Conservation (phyloP, 2,113 vertebrate genomes). For the Grallaria varia region DNA sequence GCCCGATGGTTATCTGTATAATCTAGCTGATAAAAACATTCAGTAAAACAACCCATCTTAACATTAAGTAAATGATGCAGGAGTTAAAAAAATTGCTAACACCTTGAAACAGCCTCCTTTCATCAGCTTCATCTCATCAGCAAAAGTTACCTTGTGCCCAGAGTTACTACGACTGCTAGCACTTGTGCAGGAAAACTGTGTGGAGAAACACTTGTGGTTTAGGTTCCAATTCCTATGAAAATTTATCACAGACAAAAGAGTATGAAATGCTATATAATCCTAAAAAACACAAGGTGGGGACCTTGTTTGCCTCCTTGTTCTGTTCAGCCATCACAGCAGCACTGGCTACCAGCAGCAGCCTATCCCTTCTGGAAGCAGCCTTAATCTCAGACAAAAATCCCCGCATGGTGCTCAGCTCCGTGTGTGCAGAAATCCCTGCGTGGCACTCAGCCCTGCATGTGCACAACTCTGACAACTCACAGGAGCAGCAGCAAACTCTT, state of each 20-base stretch:
- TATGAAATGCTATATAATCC: not conserved
- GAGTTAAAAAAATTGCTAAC: not conserved
- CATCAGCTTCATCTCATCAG: not conserved
- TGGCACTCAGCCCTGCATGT: not conserved
- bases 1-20: not conserved
- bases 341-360: not conserved
- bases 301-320: not conserved
- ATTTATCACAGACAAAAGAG: not conserved
- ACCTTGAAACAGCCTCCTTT: not conserved
- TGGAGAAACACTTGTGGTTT: not conserved
- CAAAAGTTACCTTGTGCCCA: not conserved
- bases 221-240: not conserved
- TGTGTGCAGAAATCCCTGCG: not conserved
- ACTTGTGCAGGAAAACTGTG: not conserved
- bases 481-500: constrained; percentile 38
- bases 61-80: not conserved
- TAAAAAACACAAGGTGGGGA: not conserved
- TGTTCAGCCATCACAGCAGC: not conserved
- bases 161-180: not conserved
- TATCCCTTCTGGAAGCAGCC: not conserved
- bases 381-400: not conserved
- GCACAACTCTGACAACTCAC: constrained; percentile 33
- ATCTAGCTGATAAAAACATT: not conserved
- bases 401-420: not conserved
- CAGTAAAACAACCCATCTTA: not conserved